Base-by-base conservation (phyloP, 1,140 invertebrate genomes). In the Lepidurus apus region DNA sequence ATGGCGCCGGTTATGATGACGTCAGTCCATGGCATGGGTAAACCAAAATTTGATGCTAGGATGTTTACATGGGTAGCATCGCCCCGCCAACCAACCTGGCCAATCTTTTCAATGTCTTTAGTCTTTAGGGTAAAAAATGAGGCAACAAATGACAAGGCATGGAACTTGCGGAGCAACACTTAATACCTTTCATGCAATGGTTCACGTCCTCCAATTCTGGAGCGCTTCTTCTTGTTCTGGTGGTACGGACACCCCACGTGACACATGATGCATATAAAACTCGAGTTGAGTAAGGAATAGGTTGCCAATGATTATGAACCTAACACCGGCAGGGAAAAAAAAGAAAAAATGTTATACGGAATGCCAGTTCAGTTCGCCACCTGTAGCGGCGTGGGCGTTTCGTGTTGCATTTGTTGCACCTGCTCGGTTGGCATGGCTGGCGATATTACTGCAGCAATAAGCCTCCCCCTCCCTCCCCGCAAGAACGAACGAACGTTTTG, bases 361-460 rank as follows among this genome's bases (percentile, higher is more conserved):
- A 65, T 65, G 53, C 53, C 53, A 13, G 53, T 65, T 65, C 53
- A 13, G 53, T 65, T 65, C 53, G 53, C 53, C 53, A 65, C 53
- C 53, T 65, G 53, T 65, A 65, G 53, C 53, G 53, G 53, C 53
- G 53, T 65, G 53, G 53, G 53, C 53, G 53, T 65, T 34, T 21
- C 53, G 8, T 65, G 53, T 21, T 65, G 53, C 17, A 65, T 65
- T 21, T 21, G 53, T 13, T 65, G 53, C 53, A 65, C 53, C 53
- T 65, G 53, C 53, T 65, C 53, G 53, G 53, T 34, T 65, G 53
- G 53, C 53, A 65, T 65, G 53, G 53, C 53, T n/a, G 8, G 53
- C 53, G 17, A 13, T 65, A 65, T 65, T 65, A n/a, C 53, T 65
- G 53, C 53, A 65, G 53, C 53, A 65, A 21, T 65, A 65, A 65